Evolutionary conservation across 2,888 invertebrate genomes (phyloP).

Genomic region (Meliscaeva auricollis): DNA sequence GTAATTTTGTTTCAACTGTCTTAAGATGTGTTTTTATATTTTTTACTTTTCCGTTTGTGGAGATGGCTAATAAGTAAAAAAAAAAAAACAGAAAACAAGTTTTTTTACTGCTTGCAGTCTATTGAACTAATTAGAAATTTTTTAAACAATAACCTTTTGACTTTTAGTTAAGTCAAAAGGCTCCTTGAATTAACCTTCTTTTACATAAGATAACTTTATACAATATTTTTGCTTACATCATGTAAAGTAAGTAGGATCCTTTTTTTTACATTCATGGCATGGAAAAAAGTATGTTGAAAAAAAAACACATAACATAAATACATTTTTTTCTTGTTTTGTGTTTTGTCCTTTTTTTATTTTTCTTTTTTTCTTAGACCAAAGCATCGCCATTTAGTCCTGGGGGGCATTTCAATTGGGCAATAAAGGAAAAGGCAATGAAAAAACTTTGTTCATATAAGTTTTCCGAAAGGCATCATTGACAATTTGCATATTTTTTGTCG

Average conservation of each 20-base stretch:
- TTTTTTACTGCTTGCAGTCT: too few species aligned
- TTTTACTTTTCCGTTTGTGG: too few species aligned
- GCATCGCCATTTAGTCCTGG: slow-evolving; percentile 10
- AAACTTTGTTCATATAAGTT: slow-evolving; percentile 36
- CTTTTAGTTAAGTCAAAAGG: too few species aligned
- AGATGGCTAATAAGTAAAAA: too few species aligned
- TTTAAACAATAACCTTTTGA: too few species aligned
- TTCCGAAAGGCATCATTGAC: slow-evolving; percentile 35
- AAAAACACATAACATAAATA: background rate
- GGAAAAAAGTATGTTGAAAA: background rate
- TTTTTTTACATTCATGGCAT: background rate
- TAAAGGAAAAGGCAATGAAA: slow-evolving; percentile 19
- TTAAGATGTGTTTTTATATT: background rate
- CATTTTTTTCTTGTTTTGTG: background rate
- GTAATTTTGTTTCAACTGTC: background rate
- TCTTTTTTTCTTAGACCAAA: background rate
- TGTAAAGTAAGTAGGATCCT: background rate
- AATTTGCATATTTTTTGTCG: slow-evolving; percentile 33
- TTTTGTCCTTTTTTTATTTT: background rate
- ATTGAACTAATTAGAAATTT: too few species aligned
- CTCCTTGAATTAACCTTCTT: too few species aligned
- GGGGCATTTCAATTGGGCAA: background rate
- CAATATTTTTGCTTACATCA: too few species aligned
- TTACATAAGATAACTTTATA: too few species aligned
- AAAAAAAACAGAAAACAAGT: too few species aligned